phyloP scores from a whole-genome alignment of 1,140 invertebrate genomes.

The Drosophila navojoa region DNA sequence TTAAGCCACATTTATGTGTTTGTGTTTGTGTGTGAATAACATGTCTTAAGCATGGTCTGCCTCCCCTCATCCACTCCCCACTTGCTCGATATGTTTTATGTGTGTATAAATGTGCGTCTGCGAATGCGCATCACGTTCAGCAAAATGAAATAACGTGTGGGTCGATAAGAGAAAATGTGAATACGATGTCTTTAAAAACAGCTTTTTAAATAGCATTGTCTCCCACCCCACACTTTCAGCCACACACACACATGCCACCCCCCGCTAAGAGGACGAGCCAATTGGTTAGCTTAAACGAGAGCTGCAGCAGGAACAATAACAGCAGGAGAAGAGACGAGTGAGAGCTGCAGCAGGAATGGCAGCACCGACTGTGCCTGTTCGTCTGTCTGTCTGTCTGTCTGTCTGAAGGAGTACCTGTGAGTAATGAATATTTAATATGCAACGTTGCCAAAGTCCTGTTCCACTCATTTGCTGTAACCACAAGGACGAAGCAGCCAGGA shows the following conservation, averaged over 20 bases:
- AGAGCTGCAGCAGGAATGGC: conserved; percentile 12
- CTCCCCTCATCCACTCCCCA: background rate
- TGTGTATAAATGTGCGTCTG: conserved; percentile 47
- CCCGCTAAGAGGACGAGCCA: conserved; percentile 3
- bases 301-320: conserved; percentile 28
- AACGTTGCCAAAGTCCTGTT: conserved; percentile 40
- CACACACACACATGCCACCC: background rate
- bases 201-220: conserved; percentile 55
- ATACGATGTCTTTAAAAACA: conserved; percentile 79
- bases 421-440: conserved; percentile 80
- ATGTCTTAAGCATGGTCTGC: conserved; percentile 19
- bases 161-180: conserved; percentile 69
- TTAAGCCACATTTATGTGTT: background rate
- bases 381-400: conserved; percentile 2
- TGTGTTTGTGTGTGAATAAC: conserved; percentile 6
- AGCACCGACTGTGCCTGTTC: conserved; percentile 22
- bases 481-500: conserved; percentile 26
- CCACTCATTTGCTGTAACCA: conserved; percentile 66
- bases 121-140: conserved; percentile 71
- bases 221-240: conserved; percentile 8
- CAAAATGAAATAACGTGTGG: conserved; percentile 71
- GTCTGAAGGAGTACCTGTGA: conserved; percentile 63
- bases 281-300: conserved; percentile 25
- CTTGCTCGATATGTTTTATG: conserved; percentile 37
- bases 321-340: background rate